phyloP scores from a whole-genome alignment of 2,888 invertebrate genomes.

The Ochropacha duplaris region DNA sequence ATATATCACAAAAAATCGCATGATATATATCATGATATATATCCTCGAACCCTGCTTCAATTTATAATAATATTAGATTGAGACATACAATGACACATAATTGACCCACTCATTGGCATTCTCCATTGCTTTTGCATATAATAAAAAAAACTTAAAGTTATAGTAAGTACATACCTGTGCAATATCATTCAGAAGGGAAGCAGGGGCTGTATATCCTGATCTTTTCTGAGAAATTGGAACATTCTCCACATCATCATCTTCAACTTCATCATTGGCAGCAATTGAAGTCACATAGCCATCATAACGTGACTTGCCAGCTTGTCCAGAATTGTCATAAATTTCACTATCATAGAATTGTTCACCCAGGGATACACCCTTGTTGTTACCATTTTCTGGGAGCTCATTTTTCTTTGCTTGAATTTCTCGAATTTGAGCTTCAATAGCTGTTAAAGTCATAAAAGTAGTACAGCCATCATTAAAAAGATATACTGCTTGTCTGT shows the following conservation, averaged over 20 bases:
- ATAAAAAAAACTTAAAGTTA: not conserved
- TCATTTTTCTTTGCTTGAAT: constrained; percentile 94
- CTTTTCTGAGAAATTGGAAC: constrained; percentile 88
- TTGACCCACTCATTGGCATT: too few relatives aligned
- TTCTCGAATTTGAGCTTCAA: constrained; percentile 96
- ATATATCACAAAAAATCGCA: too few relatives aligned
- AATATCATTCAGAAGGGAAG: constrained; percentile 94
- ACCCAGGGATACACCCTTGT: constrained; percentile 93
- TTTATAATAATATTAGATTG: too few relatives aligned
- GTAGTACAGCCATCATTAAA: not conserved
- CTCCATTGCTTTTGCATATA: too few relatives aligned
- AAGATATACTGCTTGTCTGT: too few relatives aligned
- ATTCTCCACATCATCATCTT: constrained; percentile 95
- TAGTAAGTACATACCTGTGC: constrained; percentile 85
- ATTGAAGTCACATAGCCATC: constrained; percentile 98
- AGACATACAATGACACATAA: too few relatives aligned
- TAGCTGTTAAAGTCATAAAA: constrained; percentile 87
- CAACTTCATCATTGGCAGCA: constrained; percentile 97
- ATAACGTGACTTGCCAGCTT: constrained; percentile 88
- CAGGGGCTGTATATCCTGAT: constrained; percentile 92
- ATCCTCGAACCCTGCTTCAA: too few relatives aligned
- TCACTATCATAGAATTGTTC: constrained; percentile 96
- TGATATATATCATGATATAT: too few relatives aligned
- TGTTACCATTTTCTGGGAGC: constrained; percentile 84
- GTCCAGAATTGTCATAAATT: constrained; percentile 90